Evolutionary conservation across 2,888 invertebrate species (phyloP).

Genomic region (Lutraria lutraria): DNA sequence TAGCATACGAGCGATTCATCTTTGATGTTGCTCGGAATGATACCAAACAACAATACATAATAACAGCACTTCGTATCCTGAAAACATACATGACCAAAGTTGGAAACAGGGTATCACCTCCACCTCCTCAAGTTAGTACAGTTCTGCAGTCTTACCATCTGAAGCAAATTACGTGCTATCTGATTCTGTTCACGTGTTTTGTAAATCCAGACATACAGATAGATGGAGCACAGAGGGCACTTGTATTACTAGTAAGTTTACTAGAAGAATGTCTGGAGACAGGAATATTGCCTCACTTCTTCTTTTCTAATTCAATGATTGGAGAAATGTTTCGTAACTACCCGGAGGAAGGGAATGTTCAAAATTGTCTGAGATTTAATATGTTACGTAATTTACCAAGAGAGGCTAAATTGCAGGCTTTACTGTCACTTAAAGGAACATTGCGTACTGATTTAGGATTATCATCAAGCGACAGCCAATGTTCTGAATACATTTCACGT

Average conservation of each 20-base stretch:
- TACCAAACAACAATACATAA: conserved; percentile 57
- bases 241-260: background rate
- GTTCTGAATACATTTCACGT: background rate
- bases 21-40: conserved; percentile 60
- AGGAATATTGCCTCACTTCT: background rate
- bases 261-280: background rate
- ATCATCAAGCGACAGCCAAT: background rate
- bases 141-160: conserved; percentile 55
- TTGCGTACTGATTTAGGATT: background rate
- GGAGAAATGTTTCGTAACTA: background rate
- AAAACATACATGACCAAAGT: conserved; percentile 62
- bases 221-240: conserved; percentile 37
- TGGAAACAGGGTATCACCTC: background rate
- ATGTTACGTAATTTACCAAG: background rate
- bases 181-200: conserved; percentile 47
- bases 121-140: conserved; percentile 50
- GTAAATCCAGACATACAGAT: conserved; percentile 25
- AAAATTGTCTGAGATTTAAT: background rate
- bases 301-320: background rate
- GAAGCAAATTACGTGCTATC: conserved; percentile 59
- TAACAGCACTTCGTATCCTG: conserved; percentile 69
- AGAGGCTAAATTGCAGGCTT: background rate
- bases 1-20: conserved; percentile 69
- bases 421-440: background rate
- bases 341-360: background rate